These are phyloP conservation scores for Alectoris magna DNA, from an alignment of 2,797 vertebrate genomes.

Conservation along the genomic window DNA sequence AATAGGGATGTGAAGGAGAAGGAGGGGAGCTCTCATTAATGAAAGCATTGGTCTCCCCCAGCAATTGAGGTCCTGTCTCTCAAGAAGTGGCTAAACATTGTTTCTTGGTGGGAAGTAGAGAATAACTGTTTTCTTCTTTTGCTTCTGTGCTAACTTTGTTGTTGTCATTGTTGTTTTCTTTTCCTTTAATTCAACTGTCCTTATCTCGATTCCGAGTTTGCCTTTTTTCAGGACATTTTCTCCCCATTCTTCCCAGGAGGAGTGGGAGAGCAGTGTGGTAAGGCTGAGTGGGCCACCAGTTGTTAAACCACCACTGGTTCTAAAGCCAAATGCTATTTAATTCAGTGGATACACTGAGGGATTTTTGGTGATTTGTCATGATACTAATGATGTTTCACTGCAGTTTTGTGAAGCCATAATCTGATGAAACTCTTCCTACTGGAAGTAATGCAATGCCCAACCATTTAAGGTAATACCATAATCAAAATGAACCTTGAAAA, in stretches of 20 bases:
- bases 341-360: background rate
- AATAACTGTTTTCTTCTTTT: background rate
- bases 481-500: background rate
- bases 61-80: background rate
- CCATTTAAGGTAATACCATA: background rate
- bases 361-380: background rate
- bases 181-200: too few species aligned
- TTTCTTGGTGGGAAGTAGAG: background rate
- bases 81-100: background rate
- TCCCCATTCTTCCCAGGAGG: background rate
- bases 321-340: background rate
- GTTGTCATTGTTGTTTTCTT: too few species aligned
- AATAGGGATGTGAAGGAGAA: background rate
- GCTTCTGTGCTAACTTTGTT: too few species aligned
- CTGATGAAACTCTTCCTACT: background rate
- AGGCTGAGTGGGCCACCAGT: background rate
- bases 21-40: background rate
- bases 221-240: too few species aligned
- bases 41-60: background rate
- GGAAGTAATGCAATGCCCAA: background rate
- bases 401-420: slow-evolving; percentile 16
- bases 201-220: too few species aligned
- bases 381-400: background rate
- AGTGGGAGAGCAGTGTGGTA: background rate
- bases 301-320: background rate